Conservation (phyloP, 2,797 vertebrate species). For the Neosalanx taihuensis region DNA sequence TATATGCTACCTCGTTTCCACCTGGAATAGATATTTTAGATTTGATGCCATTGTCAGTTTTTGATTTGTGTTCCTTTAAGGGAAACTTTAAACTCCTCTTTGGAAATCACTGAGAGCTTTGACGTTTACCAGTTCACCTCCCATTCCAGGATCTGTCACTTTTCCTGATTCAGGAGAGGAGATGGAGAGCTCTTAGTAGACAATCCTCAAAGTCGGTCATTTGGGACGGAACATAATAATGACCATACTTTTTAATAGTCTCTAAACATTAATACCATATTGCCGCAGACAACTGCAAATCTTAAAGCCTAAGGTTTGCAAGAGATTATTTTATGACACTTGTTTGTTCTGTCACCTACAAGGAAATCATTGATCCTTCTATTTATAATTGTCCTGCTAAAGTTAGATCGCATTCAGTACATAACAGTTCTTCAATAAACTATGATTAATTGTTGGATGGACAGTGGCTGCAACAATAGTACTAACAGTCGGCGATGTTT, state of each 20-base stretch:
- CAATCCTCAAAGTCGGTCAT: neutral
- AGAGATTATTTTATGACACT: neutral
- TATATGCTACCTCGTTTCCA: neutral
- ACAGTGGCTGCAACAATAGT: no score
- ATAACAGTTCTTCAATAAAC: no score
- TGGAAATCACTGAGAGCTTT: slow-evolving; percentile 65
- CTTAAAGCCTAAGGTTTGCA: slow-evolving; percentile 52
- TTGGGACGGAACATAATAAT: slow-evolving; percentile 45
- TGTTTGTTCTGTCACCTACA: neutral
- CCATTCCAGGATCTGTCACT: slow-evolving; percentile 70
- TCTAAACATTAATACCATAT: slow-evolving; percentile 51
- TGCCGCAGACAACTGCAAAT: slow-evolving; percentile 44
- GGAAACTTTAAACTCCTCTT: slow-evolving; percentile 63
- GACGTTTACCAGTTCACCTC: slow-evolving; percentile 69
- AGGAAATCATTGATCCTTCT: neutral
- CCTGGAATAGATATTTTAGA: neutral
- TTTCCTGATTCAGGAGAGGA: slow-evolving; percentile 48
- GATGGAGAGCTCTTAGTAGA: slow-evolving; percentile 23
- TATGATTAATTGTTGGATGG: no score
- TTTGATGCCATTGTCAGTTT: slow-evolving; percentile 9
- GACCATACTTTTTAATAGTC: slow-evolving; percentile 14
- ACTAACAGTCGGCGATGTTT: no score
- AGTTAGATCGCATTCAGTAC: no score
- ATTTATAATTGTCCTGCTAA: no score
- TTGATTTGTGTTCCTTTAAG: slow-evolving; percentile 63